Base-by-base conservation (phyloP, 2,113 vertebrate species). In the Pedetes capensis region DNA sequence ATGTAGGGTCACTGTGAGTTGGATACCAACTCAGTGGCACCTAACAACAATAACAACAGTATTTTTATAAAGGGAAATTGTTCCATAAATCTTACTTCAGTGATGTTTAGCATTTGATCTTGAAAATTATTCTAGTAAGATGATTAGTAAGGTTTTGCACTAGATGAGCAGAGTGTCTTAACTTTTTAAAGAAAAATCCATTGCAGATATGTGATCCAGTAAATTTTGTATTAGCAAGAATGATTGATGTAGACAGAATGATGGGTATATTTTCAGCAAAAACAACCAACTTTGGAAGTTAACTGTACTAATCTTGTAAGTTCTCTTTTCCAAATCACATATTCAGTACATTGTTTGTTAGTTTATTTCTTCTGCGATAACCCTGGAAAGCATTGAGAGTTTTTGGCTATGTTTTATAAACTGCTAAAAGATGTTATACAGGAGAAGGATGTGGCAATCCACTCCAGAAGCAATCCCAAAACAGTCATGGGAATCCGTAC, bases 11-110 rank as follows among this genome's bases (percentile, higher is more conserved):
- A n/a, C n/a, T n/a, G n/a, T n/a, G n/a, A n/a, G n/a, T n/a, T n/a
- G n/a, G n/a, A n/a, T n/a, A n/a, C n/a, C n/a, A n/a, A n/a, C n/a
- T n/a, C n/a, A n/a, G n/a, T n/a, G n/a, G n/a, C n/a, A n/a, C n/a
- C n/a, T n/a, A n/a, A n/a, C n/a, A n/a, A n/a, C n/a, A n/a, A n/a
- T n/a, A n/a, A n/a, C n/a, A n/a, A n/a, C n/a, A 68, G 64, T 61
- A n/a, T 64, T 93, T 59, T 83, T 90, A 47, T 72, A 25, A 96
- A 89, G 29, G 66, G 47, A 85, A 91, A 69, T 89, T 64, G 66
- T 10, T 91, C 29, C 53, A 29, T 88, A 81, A 91, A 88, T 93
- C 44, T 34, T 22, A 59, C 49, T 92, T 97, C 42, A 91, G 6
- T 92, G 79, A 81, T 86, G 8, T 53, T 87, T 69, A 57, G 81